A percentile compares a stretch with the other conserved stretches of the same genome.
Conservation (phyloP, 1,140 invertebrate species). For the Phortica variegata region DNA sequence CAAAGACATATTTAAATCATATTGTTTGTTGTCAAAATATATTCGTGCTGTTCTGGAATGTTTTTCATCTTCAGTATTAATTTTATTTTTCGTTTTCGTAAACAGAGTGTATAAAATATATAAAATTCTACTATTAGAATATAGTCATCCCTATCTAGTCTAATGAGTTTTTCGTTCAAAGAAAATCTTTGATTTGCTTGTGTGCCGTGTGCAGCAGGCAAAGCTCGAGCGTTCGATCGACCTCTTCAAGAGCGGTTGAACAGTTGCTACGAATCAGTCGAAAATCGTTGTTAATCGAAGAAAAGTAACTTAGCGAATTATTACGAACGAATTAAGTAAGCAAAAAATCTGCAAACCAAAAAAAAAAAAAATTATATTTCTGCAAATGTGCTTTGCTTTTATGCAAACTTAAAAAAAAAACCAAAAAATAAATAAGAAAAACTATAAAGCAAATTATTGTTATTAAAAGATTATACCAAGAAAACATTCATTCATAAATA, state of each 20-base stretch:
- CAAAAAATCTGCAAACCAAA: no score
- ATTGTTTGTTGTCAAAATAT: no score
- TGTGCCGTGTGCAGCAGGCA: slow-evolving; percentile 45
- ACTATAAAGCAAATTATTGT: no score
- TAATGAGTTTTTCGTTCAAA: no score
- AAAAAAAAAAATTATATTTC: slow-evolving; percentile 25
- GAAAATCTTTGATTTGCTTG: slow-evolving; percentile 19
- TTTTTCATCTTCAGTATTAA: no score
- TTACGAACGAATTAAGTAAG: slow-evolving; percentile 19
- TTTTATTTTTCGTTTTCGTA: no score
- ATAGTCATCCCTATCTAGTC: slow-evolving; percentile 34
- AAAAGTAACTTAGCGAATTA: slow-evolving; percentile 26
- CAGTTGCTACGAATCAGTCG: slow-evolving; percentile 42
- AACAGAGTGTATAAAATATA: no score
- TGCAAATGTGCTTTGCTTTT: slow-evolving; percentile 21
- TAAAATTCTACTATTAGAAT: no score
- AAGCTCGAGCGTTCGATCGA: slow-evolving; percentile 15
- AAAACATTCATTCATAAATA: no score
- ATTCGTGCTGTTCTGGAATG: no score
- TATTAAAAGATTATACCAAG: no score
- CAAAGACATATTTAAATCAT: no score
- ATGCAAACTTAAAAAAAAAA: background rate
- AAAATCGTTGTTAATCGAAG: slow-evolving; percentile 55
- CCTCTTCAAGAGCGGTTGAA: slow-evolving; percentile 26
- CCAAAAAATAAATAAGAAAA: slow-evolving; percentile 5